phyloP scores from a whole-genome alignment of 2,888 invertebrate genomes.

The Tachina grossa region DNA sequence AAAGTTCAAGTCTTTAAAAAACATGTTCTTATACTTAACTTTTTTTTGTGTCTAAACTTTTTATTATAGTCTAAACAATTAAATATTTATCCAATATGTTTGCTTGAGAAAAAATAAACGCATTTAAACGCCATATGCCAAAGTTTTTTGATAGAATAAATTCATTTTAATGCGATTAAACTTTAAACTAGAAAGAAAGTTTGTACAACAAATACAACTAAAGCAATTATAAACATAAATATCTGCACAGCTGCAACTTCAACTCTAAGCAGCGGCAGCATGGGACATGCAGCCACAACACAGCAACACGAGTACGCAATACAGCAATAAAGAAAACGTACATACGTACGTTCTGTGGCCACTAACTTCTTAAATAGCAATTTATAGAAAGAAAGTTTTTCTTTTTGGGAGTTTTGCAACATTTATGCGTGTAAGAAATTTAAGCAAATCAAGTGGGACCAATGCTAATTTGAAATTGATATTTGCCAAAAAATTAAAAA shows the following conservation, averaged over 20 bases:
- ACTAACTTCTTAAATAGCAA: conserved; percentile 26
- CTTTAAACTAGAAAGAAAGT: conserved; percentile 46
- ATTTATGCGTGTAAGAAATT: conserved; percentile 27
- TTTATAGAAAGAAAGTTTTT: conserved; percentile 56
- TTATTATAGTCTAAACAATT: neutral
- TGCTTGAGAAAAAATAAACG: neutral
- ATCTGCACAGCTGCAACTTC: conserved; percentile 32
- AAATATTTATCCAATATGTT: neutral
- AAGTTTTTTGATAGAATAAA: conserved; percentile 11
- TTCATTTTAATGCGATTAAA: conserved; percentile 52
- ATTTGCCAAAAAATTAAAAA: neutral
- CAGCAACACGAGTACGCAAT: no score
- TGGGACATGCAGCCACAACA: neutral
- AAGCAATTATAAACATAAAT: conserved; percentile 65
- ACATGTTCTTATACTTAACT: no score
- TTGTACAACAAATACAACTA: conserved; percentile 34
- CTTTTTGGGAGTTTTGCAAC: conserved; percentile 14
- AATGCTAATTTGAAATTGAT: conserved; percentile 1
- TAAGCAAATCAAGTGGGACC: neutral
- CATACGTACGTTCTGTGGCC: conserved; percentile 40
- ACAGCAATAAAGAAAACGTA: conserved; percentile 22
- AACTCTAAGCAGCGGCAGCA: conserved; percentile 9
- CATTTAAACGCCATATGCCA: conserved; percentile 12
- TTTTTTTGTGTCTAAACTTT: no score
- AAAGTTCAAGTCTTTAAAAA: no score